A percentile compares a stretch with the other conserved stretches of the same genome.
These are phyloP conservation scores for Martes martes DNA, from an alignment of 2,113 vertebrate genomes.

Conservation along the genomic window DNA sequence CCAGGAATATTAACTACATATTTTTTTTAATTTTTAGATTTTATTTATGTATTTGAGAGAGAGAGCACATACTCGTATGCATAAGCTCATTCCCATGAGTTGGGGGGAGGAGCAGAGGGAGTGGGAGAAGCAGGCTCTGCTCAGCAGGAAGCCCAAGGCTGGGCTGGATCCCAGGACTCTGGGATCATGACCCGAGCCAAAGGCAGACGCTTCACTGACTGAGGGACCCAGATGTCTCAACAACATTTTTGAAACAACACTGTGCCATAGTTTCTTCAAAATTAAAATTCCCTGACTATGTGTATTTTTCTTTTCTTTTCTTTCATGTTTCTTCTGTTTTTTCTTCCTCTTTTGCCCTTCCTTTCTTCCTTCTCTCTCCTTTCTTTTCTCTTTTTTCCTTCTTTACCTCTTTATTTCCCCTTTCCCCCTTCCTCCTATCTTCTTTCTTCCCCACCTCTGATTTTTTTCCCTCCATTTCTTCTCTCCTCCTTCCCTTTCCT, in stretches of 20 bases:
- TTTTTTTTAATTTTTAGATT: not conserved
- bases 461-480: not conserved
- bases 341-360: not conserved
- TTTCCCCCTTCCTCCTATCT: too few species aligned
- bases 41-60: not conserved
- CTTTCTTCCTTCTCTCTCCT: not conserved
- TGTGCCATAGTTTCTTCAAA: not conserved
- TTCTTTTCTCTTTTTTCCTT: too few species aligned
- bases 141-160: not conserved
- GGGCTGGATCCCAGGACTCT: too few species aligned
- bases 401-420: too few species aligned
- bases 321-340: not conserved
- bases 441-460: not conserved
- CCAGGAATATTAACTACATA: not conserved
- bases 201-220: not conserved
- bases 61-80: not conserved
- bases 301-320: not conserved
- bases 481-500: fast-evolving
- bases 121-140: not conserved
- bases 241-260: not conserved
- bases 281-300: not conserved
- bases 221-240: not conserved
- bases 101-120: not conserved
- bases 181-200: not conserved
- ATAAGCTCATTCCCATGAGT: not conserved